These are phyloP conservation scores for Emys orbicularis DNA, from an alignment of 2,797 vertebrate species.

Conservation along the genomic window DNA sequence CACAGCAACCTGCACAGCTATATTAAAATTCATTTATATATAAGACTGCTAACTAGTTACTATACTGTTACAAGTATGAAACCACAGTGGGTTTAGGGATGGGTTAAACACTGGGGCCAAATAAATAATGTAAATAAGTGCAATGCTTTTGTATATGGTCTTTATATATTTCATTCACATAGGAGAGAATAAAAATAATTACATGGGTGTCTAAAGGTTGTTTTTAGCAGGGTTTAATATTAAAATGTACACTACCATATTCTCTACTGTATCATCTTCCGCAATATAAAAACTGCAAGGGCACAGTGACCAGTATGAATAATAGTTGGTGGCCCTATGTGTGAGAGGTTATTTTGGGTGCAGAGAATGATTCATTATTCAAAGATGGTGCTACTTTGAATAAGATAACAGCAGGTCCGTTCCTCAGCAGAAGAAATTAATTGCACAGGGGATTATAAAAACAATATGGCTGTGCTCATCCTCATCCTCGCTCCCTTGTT, in stretches of 20 bases:
- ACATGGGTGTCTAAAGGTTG: neutral
- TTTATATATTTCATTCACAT: neutral
- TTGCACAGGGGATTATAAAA: neutral
- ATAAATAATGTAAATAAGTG: slow-evolving; percentile 4
- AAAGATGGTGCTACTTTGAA: neutral
- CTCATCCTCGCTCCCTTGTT: neutral
- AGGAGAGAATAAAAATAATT: neutral
- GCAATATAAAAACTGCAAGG: neutral
- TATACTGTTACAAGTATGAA: neutral
- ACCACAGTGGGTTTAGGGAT: slow-evolving; percentile 7
- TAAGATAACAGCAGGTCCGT: neutral
- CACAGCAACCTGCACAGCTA: neutral
- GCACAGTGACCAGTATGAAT: neutral
- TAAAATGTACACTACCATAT: neutral
- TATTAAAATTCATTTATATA: neutral
- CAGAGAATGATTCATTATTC: neutral
- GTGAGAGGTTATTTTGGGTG: neutral
- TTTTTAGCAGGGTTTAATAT: neutral
- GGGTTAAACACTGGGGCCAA: slow-evolving; percentile 49
- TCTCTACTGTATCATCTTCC: neutral
- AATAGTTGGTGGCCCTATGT: neutral
- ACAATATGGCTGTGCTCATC: neutral
- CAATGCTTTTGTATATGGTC: neutral
- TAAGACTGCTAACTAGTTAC: slow-evolving; percentile 45
- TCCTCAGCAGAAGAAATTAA: slow-evolving; percentile 28